Evolutionary conservation across 30 jellyfish, hydroid and myxozoan species (phyloP).

Genomic region (Catostylus mosaicus): DNA sequence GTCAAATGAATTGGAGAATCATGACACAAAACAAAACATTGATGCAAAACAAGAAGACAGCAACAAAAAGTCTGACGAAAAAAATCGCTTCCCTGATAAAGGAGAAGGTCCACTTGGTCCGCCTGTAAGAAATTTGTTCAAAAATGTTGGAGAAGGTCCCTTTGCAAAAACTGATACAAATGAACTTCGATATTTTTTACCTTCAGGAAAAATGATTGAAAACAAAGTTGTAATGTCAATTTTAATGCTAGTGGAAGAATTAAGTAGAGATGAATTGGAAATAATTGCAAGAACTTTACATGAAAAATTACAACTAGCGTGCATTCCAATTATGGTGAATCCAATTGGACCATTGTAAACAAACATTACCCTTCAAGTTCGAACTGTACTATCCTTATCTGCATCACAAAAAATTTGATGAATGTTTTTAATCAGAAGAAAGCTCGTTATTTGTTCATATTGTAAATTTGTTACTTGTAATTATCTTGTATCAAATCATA

Average conservation of each 20-base stretch:
- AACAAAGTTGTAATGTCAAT: constrained; percentile 79
- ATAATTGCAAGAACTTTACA: constrained; percentile 88
- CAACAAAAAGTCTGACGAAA: not conserved
- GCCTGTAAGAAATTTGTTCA: constrained; percentile 17
- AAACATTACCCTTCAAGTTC: too few species aligned
- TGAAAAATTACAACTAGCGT: constrained; percentile 89
- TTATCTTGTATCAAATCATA: too few species aligned
- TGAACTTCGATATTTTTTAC: constrained; percentile 45
- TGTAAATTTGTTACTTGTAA: too few species aligned
- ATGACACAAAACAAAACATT: not conserved
- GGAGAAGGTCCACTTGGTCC: constrained; percentile 74
- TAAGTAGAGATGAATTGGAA: constrained; percentile 93
- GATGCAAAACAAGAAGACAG: not conserved
- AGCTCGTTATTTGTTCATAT: too few species aligned
- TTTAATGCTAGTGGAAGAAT: constrained; percentile 77
- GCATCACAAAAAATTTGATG: too few species aligned
- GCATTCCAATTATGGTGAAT: constrained; percentile 94
- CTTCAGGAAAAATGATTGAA: constrained; percentile 78
- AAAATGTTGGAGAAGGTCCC: constrained; percentile 17
- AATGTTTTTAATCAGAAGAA: too few species aligned
- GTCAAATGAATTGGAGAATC: not conserved
- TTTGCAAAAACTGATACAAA: constrained; percentile 66
- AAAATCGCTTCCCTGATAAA: constrained; percentile 48
- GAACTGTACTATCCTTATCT: too few species aligned
- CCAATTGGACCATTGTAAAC: constrained; percentile 76